These are phyloP conservation scores for Actinostola sp. DNA, from an alignment of 92 coral and sea anemone species.

Conservation along the genomic window DNA sequence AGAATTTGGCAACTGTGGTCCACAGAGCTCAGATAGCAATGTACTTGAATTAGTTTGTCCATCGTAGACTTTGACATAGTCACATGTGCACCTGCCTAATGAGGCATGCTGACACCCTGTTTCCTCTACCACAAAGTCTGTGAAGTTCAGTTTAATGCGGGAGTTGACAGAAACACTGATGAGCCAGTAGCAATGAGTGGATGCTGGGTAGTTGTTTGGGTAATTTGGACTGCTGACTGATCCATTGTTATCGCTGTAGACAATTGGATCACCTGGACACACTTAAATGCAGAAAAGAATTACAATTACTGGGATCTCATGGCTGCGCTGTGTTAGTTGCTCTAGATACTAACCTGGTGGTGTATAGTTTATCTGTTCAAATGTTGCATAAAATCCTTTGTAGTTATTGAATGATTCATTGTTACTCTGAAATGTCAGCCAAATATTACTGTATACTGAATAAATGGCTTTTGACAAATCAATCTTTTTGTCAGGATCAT, in stretches of 20 bases:
- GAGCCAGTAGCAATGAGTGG: not conserved
- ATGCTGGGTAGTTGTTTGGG: constrained; percentile 22
- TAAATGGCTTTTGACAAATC: constrained; percentile 10
- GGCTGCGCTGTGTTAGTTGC: not conserved
- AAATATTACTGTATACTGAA: constrained; percentile 9
- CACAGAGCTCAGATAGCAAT: constrained; percentile 17
- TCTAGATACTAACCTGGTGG: constrained; percentile 23
- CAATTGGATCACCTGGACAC: constrained; percentile 11
- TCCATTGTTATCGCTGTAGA: constrained; percentile 4
- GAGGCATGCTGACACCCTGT: not conserved
- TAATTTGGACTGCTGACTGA: constrained; percentile 9
- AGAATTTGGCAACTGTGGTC: not conserved
- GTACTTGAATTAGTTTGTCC: constrained; percentile 8
- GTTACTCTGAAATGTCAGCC: constrained; percentile 3
- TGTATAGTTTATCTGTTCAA: constrained; percentile 1
- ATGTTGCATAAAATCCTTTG: constrained; percentile 22
- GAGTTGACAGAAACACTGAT: constrained; percentile 2
- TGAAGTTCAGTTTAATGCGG: constrained; percentile 25
- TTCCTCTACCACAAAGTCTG: constrained; percentile 6
- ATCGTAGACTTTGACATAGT: constrained; percentile 15
- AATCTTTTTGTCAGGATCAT: not conserved
- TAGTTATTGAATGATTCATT: not conserved
- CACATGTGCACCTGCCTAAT: constrained; percentile 8
- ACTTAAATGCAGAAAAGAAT: not conserved
- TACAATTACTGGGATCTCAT: not conserved